These are phyloP conservation scores for Anticlea derivata DNA, from an alignment of 2,888 invertebrate species.

Conservation along the genomic window DNA sequence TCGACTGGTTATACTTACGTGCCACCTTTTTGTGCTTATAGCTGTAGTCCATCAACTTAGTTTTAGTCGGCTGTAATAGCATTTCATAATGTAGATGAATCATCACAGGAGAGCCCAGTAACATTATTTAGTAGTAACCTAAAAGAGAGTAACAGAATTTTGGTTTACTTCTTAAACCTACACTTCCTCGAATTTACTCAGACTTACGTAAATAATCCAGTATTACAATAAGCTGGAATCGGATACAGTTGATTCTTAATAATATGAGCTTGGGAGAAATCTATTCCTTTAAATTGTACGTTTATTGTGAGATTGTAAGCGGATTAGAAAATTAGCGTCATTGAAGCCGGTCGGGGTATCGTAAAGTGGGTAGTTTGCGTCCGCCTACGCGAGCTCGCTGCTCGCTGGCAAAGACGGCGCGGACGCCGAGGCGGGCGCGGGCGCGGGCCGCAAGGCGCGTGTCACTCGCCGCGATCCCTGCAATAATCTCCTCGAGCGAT, in stretches of 20 bases:
- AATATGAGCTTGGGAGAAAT: conserved; percentile 35
- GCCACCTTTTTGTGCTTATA: neutral
- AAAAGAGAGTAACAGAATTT: too few relatives aligned
- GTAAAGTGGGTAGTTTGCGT: conserved; percentile 53
- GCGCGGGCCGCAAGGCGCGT: conserved; percentile 52
- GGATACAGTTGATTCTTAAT: conserved; percentile 25
- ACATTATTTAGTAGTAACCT: too few relatives aligned
- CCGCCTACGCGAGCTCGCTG: conserved; percentile 37
- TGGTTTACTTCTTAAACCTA: conserved; percentile 14
- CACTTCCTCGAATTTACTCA: conserved; percentile 15
- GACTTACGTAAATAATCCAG: conserved; percentile 25
- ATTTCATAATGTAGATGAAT: too few relatives aligned
- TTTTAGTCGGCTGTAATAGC: neutral
- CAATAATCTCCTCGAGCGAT: conserved; percentile 73
- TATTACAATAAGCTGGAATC: conserved; percentile 28
- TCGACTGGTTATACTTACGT: neutral
- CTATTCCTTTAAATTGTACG: conserved; percentile 41
- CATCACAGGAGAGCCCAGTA: too few relatives aligned
- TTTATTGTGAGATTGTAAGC: conserved; percentile 52
- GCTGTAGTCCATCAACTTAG: neutral
- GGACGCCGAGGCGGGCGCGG: conserved; percentile 29
- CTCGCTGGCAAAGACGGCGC: neutral
- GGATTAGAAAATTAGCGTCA: conserved; percentile 61
- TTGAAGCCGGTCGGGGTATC: conserved; percentile 43
- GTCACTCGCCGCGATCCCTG: conserved; percentile 68